These are phyloP conservation scores for Acleris sparsana DNA, from an alignment of 2,888 invertebrate genomes.

Conservation along the genomic window DNA sequence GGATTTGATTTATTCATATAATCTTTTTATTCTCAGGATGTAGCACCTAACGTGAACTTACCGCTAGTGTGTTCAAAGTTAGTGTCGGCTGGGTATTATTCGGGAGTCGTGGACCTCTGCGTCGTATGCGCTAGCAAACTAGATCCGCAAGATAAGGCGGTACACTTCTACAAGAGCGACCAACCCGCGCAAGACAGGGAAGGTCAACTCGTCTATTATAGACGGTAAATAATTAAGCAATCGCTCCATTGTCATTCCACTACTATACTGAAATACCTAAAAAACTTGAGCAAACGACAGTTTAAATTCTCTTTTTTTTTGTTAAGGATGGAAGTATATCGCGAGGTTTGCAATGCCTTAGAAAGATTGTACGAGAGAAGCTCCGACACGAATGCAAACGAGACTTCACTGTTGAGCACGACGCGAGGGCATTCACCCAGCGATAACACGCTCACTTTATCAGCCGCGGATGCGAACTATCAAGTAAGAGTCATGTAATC, in stretches of 20 bases:
- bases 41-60: slow-evolving; percentile 93
- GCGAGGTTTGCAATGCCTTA: slow-evolving; percentile 91
- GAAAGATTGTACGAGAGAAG: slow-evolving; percentile 87
- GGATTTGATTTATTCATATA: neutral
- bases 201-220: slow-evolving; percentile 89
- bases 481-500: slow-evolving; percentile 51
- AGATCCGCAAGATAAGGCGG: slow-evolving; percentile 94
- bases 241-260: too few relatives aligned
- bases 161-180: slow-evolving; percentile 93
- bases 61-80: slow-evolving; percentile 93
- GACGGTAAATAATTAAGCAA: slow-evolving; percentile 70
- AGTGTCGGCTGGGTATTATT: slow-evolving; percentile 90
- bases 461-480: slow-evolving; percentile 75
- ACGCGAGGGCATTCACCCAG: slow-evolving; percentile 48
- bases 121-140: slow-evolving; percentile 91
- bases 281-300: neutral
- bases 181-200: slow-evolving; percentile 93
- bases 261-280: too few relatives aligned
- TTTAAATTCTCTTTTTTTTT: slow-evolving; percentile 41
- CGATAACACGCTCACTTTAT: slow-evolving; percentile 62
- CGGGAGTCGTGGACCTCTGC: slow-evolving; percentile 94
- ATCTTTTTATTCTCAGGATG: slow-evolving; percentile 76
- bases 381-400: slow-evolving; percentile 69
- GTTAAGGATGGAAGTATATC: slow-evolving; percentile 95
- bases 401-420: slow-evolving; percentile 63